Evolutionary conservation across 2,113 vertebrate species (phyloP).

Genomic region (Otocyon megalotis): DNA sequence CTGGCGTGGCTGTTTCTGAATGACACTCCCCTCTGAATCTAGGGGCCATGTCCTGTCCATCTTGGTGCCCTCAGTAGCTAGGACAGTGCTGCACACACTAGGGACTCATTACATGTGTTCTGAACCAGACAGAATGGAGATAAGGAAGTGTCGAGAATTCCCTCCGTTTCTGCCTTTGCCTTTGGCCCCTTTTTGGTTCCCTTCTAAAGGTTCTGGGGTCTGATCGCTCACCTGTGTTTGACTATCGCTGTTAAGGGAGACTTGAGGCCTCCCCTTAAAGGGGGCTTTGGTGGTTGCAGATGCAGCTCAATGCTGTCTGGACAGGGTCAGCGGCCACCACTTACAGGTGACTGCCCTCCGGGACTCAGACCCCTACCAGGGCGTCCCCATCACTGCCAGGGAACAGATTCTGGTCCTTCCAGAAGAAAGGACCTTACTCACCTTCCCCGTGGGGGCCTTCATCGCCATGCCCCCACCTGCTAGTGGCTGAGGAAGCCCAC

Average conservation of each 20-base stretch:
- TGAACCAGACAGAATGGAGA: neutral
- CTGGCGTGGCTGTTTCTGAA: neutral
- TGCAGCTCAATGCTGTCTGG: neutral
- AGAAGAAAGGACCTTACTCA: neutral
- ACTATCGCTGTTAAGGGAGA: neutral
- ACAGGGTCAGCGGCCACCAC: neutral
- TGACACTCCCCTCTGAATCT: neutral
- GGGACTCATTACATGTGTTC: neutral
- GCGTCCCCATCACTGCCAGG: neutral
- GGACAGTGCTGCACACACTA: neutral
- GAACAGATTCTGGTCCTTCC: neutral
- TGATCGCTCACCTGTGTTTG: fast-evolving
- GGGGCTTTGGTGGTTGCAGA: neutral
- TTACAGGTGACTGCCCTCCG: neutral
- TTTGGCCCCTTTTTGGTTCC: neutral
- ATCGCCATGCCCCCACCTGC: neutral
- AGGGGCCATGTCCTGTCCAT: neutral
- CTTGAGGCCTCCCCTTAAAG: neutral
- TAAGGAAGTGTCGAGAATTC: neutral
- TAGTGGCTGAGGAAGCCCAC: neutral
- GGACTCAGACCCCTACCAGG: neutral
- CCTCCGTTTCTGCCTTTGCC: neutral
- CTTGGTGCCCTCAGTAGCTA: neutral
- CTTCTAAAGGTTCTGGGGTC: neutral
- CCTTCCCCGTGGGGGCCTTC: neutral